Conservation (phyloP, 2,797 vertebrate genomes). For the Synaphobranchus kaupii region DNA sequence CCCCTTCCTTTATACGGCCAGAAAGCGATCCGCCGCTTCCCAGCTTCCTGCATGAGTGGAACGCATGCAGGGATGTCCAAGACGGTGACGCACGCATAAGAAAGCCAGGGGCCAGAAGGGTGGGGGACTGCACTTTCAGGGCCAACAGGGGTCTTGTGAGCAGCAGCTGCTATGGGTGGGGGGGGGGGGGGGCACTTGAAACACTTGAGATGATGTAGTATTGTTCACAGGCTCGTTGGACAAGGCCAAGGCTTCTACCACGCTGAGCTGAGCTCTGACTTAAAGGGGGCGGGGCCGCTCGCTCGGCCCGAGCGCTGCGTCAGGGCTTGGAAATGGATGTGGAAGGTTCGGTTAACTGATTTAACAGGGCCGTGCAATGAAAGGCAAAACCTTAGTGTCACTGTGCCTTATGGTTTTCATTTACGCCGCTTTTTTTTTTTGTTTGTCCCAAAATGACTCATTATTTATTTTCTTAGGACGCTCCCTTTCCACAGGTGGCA, state of each 20-base stretch:
- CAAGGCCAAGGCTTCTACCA: neutral
- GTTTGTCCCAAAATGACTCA: neutral
- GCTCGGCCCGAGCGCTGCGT: neutral
- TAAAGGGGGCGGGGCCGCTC: neutral
- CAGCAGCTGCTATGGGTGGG: neutral
- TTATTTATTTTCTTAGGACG: constrained; percentile 11
- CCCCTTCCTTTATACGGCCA: neutral
- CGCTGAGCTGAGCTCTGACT: neutral
- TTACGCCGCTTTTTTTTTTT: neutral
- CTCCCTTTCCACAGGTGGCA: neutral
- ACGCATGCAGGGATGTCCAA: neutral
- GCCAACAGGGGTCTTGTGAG: neutral
- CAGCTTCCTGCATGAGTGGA: neutral
- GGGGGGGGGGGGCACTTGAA: neutral
- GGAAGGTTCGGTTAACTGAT: neutral
- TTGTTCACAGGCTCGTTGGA: neutral
- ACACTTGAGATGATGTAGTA: constrained; percentile 9
- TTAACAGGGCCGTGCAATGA: neutral
- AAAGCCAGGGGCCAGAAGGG: neutral
- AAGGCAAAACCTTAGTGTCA: neutral
- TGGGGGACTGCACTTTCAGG: neutral
- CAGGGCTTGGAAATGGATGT: constrained; percentile 2
- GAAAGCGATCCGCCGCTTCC: neutral
- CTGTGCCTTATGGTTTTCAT: neutral
- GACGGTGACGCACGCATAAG: neutral